Conservation (phyloP, 1,140 invertebrate genomes). For the Tetramorium alpestre region DNA sequence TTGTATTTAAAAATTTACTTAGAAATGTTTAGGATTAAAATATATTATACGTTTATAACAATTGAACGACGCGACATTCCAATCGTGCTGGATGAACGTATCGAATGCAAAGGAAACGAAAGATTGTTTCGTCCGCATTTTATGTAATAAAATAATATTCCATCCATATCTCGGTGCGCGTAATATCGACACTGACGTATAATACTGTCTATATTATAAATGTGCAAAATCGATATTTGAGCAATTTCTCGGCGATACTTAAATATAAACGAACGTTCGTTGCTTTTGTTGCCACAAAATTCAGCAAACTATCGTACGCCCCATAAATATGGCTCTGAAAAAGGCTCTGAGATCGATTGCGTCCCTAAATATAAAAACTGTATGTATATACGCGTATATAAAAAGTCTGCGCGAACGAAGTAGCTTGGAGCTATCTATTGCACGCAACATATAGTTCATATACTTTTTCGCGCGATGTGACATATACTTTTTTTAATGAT, state of each 20-base stretch:
- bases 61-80: neutral
- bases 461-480: neutral
- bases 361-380: constrained; percentile 51
- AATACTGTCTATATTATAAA: neutral
- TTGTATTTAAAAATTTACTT: neutral
- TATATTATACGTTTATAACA: neutral
- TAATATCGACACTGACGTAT: constrained; percentile 14
- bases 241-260: constrained; percentile 15
- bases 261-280: constrained; percentile 35
- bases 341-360: constrained; percentile 50
- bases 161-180: neutral
- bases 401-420: constrained; percentile 26
- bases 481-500: neutral
- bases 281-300: constrained; percentile 37
- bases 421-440: constrained; percentile 17
- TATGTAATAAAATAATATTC: constrained; percentile 31
- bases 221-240: constrained; percentile 10
- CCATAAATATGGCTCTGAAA: constrained; percentile 35
- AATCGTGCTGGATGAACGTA: neutral
- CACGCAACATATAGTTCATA: constrained; percentile 10
- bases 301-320: constrained; percentile 1
- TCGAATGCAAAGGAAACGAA: neutral
- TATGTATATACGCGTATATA: constrained; percentile 40
- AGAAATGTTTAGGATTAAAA: neutral
- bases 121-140: neutral